Conservation (phyloP, 2,797 vertebrate genomes). For the Anniella stebbinsi region DNA sequence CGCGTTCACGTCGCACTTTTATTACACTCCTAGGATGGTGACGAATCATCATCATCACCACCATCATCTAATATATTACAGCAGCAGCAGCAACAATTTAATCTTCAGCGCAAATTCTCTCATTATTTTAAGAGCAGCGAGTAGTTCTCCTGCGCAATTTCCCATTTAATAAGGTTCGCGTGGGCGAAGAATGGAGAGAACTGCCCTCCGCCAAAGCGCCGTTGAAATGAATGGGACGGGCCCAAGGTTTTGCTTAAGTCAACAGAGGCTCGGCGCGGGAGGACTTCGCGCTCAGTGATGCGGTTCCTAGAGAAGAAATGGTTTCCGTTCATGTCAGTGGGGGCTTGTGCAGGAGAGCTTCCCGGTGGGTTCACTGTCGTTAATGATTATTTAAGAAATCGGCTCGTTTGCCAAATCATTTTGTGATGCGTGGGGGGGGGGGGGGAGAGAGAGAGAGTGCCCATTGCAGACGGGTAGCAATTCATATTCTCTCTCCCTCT, state of each 20-base stretch:
- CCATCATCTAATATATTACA: too few species aligned
- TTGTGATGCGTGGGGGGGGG: not conserved
- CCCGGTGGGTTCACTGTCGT: not conserved
- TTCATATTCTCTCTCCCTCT: not conserved
- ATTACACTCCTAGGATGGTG: not conserved
- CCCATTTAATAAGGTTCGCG: not conserved
- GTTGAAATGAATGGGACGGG: not conserved
- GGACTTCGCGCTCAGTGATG: not conserved
- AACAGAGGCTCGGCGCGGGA: not conserved
- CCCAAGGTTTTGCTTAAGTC: too few species aligned
- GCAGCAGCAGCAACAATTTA: too few species aligned
- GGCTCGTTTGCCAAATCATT: constrained; percentile 53
- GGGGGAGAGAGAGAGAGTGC: too few species aligned
- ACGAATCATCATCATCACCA: too few species aligned
- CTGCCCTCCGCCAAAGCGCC: not conserved
- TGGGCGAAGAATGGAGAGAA: too few species aligned
- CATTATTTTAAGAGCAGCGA: not conserved
- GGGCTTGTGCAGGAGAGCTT: not conserved
- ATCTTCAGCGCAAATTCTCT: too few species aligned
- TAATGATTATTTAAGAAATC: not conserved
- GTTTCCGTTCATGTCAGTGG: not conserved
- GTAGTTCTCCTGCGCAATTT: not conserved
- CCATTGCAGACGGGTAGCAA: not conserved
- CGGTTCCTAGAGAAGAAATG: fast-evolving
- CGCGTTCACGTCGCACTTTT: not conserved